A percentile compares a stretch with the other conserved stretches of the same genome.
Evolutionary conservation across 2,797 vertebrate genomes (phyloP).

Genomic region (Urocyon cinereoargenteus): DNA sequence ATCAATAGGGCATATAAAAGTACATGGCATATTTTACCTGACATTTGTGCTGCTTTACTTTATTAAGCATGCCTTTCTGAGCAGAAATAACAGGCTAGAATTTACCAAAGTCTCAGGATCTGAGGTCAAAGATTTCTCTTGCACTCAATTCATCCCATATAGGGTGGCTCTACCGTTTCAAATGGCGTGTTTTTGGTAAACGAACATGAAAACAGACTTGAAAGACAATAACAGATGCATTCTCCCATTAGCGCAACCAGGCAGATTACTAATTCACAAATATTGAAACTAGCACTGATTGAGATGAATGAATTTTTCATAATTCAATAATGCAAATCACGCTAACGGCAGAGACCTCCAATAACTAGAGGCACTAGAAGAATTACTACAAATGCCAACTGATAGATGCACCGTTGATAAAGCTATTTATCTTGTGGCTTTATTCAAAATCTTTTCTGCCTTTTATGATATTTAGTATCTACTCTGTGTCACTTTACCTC

Average conservation of each 20-base stretch:
- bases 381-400: conserved; percentile 13
- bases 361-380: background rate
- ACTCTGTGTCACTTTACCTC: conserved; percentile 52
- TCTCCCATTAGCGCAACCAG: conserved; percentile 81
- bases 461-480: conserved; percentile 43
- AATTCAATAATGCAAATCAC: conserved; percentile 87
- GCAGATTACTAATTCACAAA: conserved; percentile 88
- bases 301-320: conserved; percentile 87
- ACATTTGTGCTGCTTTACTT: conserved; percentile 62
- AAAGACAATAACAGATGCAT: conserved; percentile 82
- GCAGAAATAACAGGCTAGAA: conserved; percentile 66
- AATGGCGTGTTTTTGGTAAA: conserved; percentile 81
- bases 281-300: conserved; percentile 87
- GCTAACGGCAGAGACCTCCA: conserved; percentile 44
- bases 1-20: conserved; percentile 77
- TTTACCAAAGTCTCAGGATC: conserved; percentile 68
- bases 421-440: conserved; percentile 10
- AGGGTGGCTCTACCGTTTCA: conserved; percentile 74
- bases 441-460: background rate
- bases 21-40: conserved; percentile 65
- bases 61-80: conserved; percentile 71
- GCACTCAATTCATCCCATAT: conserved; percentile 72
- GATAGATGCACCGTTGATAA: background rate
- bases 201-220: conserved; percentile 83
- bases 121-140: conserved; percentile 73